Evolutionary conservation across 2,113 vertebrate genomes (phyloP).

Genomic region (Plectropomus leopardus): DNA sequence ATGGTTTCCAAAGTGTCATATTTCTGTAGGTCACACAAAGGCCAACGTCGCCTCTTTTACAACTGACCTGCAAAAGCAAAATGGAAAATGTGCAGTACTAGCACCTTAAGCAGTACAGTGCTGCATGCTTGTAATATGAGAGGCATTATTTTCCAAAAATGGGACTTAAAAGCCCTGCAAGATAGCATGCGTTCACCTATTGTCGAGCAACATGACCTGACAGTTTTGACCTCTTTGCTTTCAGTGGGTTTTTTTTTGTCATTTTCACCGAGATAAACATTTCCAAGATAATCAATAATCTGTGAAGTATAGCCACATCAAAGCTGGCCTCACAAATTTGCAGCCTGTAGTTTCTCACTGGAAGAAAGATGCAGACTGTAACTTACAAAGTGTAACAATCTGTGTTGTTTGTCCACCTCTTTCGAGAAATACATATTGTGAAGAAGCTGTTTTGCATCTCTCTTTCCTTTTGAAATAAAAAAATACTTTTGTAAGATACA

Average conservation of each 20-base stretch:
- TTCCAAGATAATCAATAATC: constrained; percentile 52
- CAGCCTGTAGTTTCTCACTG: constrained; percentile 27
- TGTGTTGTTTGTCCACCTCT: neutral
- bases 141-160: constrained; percentile 54
- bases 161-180: constrained; percentile 32
- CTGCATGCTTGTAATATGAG: constrained; percentile 53
- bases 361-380: neutral
- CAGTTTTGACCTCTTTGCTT: constrained; percentile 44
- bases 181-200: neutral
- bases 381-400: neutral
- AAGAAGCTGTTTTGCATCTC: constrained; percentile 26
- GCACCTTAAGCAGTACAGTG: constrained; percentile 53
- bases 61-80: constrained; percentile 48
- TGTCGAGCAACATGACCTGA: constrained; percentile 26
- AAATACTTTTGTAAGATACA: neutral
- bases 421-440: constrained; percentile 10
- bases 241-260: constrained; percentile 9
- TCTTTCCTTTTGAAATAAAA: neutral
- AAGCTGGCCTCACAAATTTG: constrained; percentile 23
- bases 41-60: constrained; percentile 48
- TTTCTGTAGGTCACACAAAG: constrained; percentile 71
- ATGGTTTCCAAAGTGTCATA: constrained; percentile 66
- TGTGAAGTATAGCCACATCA: constrained; percentile 40
- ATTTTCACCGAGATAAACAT: constrained; percentile 52
- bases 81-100: constrained; percentile 50